These are phyloP conservation scores for Philaethria dido DNA, from an alignment of 2,888 invertebrate species.

Conservation along the genomic window DNA sequence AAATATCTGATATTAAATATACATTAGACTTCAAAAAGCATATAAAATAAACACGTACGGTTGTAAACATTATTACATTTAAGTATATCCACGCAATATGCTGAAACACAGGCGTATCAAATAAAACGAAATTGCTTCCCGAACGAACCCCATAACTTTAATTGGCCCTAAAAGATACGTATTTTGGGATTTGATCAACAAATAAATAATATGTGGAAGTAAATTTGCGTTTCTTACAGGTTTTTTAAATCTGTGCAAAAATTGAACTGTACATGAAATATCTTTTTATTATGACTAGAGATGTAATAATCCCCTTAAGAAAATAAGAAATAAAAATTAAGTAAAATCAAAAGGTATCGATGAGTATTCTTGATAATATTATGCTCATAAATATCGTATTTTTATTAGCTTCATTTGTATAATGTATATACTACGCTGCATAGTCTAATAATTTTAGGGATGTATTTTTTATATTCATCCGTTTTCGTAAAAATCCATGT, in stretches of 20 bases:
- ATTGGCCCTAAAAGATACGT: constrained; percentile 28
- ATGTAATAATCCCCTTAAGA: too few relatives aligned
- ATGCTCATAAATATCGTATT: too few relatives aligned
- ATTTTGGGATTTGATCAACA: constrained; percentile 15
- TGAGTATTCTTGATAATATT: too few relatives aligned
- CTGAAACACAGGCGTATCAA: constrained; percentile 10
- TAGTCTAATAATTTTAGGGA: too few relatives aligned
- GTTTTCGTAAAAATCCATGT: too few relatives aligned
- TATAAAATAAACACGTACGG: constrained; percentile 7
- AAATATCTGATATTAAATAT: background rate
- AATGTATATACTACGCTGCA: too few relatives aligned
- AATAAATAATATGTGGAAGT: background rate
- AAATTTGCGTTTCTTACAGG: background rate
- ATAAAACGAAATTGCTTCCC: constrained; percentile 32
- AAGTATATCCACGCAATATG: constrained; percentile 17
- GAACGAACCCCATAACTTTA: constrained; percentile 24
- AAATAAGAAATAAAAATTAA: too few relatives aligned
- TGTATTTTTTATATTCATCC: too few relatives aligned
- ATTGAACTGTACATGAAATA: too few relatives aligned
- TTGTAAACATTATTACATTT: constrained; percentile 21
- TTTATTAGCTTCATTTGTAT: too few relatives aligned
- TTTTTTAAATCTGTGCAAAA: background rate
- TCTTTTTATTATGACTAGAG: too few relatives aligned
- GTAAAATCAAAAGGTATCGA: too few relatives aligned
- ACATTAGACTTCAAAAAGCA: background rate